These are phyloP conservation scores for Myotis daubentonii DNA, from an alignment of 2,797 vertebrate genomes.

Conservation along the genomic window DNA sequence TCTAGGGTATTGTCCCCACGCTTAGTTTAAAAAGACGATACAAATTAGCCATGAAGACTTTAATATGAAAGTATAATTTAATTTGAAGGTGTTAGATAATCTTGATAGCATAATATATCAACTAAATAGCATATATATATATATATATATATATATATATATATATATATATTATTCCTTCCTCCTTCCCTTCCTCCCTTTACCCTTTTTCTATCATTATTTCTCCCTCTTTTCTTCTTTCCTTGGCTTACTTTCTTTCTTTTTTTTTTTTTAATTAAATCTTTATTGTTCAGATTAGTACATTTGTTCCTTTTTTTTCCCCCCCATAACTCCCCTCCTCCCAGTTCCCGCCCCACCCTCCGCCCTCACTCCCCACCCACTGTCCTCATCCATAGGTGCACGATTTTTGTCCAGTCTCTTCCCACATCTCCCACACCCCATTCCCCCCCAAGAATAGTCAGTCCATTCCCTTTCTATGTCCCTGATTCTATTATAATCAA, in stretches of 20 bases:
- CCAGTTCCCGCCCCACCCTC: too few relatives aligned
- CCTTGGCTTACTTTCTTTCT: background rate
- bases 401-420: too few relatives aligned
- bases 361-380: too few relatives aligned
- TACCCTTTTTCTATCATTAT: background rate
- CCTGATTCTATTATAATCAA: too few relatives aligned
- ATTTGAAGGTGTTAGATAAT: background rate
- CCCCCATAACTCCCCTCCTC: too few relatives aligned
- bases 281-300: too few relatives aligned
- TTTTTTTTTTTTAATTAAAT: too few relatives aligned
- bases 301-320: too few relatives aligned
- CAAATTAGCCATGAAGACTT: slow-evolving; percentile 6
- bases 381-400: too few relatives aligned
- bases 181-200: background rate
- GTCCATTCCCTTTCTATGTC: too few relatives aligned
- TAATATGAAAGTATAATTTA: background rate
- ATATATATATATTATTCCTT: background rate
- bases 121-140: background rate
- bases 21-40: slow-evolving; percentile 31
- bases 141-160: background rate
- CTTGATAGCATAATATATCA: background rate
- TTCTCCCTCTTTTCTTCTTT: background rate
- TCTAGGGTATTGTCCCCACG: background rate
- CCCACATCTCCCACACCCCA: too few relatives aligned
- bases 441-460: too few relatives aligned